Evolutionary conservation across 1,140 invertebrate genomes (phyloP), one percentile per base, ranked within the genome.

Genomic region (Megalopta genalis): DNA sequence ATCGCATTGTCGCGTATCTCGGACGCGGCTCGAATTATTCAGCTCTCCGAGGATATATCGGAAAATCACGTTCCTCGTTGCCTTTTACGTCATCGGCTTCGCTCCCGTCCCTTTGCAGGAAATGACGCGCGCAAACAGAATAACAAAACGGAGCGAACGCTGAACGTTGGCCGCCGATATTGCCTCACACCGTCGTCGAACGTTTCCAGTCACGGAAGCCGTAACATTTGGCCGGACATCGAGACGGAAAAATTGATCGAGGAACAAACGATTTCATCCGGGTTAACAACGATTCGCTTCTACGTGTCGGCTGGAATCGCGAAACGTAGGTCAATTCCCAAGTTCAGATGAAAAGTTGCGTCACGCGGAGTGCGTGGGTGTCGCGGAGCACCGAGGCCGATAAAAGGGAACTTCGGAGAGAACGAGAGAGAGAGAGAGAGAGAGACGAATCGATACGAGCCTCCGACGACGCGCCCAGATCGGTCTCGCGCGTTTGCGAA

Each of bases 1-100:
- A 69, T 69, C 65, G 49, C 49, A 37, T 42, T 18, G 66, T 69
- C 54, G 54, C 74, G 65, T 69, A 77, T 77, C 74, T 69, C n/a
- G 42, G 46, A 69, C 37, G 74, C 23, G 32, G n/a, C 2, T 37
- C 54, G 74, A 77, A 77, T 77, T 69, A 77, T 77, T 77, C 74
- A 69, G 73, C 18, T 32, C 32, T 21, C 74, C 64, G 54, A 21
- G 37, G 39, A 32, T 57, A 67, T 69, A 69, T 69, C 42, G 74
- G 66, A 54, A 78, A 72, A 78, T 64, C 68, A 54, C 76, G 60
- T 54, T 64, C 46, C 23, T 32, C 46, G 32, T 39, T n/a, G 46
- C 46, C n/a, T 60, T 77, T 62, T 64, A 60, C 67, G 65, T 71
- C 57, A 59, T 27, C 64, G 63, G 10, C 39, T 57, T 66, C 49